Base-by-base conservation (phyloP, 2,888 invertebrate genomes). In the Heliconius hortense region DNA sequence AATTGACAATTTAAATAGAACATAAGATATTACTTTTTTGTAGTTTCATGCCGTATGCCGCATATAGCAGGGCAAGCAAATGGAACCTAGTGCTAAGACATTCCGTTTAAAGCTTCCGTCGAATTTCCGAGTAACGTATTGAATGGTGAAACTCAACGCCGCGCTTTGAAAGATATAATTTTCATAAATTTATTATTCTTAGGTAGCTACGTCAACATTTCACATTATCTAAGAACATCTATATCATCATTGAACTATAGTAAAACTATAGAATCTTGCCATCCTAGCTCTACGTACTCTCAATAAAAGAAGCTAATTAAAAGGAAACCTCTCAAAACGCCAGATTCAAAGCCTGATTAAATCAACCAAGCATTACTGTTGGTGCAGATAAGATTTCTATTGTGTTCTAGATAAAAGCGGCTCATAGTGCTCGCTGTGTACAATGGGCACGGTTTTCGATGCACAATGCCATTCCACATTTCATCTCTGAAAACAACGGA, bases 401-500 rank as follows among this genome's bases (percentile, higher is more conserved):
- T 91, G 91, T 91, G 85, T 81, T 81, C 81, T 79, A 81, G 82
- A 87, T 89, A 87, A 89, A 88, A 88, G 89, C 83, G 80, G 76
- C 77, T 79, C 81, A 77, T 79, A 82, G 79, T 83, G 80, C 82
- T 83, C 80, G 83, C 81, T 79, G 80, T 78, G 82, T 84, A 90
- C 88, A 89, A 89, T 89, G 80, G 86, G 80, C 77, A 83, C 84
- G 86, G 85, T 84, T 74, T 83, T 82, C 85, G 83, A 87, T 90
- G 88, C 88, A 91, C 90, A 91, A 91, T 90, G 85, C 86, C 81
- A 84, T 86, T 85, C 86, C 89, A 87, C 88, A 88, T 88, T 87
- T 87, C 87, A 88, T 89, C 84, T 87, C 86, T 87, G 85, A 88
- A 91, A 90, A 91, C 91, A 92, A 89, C 87, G 84, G 87, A 85